A percentile compares a stretch with the other conserved stretches of the same genome.
These are phyloP conservation scores for Tortricodes alternella DNA, from an alignment of 2,888 invertebrate genomes.

Conservation along the genomic window DNA sequence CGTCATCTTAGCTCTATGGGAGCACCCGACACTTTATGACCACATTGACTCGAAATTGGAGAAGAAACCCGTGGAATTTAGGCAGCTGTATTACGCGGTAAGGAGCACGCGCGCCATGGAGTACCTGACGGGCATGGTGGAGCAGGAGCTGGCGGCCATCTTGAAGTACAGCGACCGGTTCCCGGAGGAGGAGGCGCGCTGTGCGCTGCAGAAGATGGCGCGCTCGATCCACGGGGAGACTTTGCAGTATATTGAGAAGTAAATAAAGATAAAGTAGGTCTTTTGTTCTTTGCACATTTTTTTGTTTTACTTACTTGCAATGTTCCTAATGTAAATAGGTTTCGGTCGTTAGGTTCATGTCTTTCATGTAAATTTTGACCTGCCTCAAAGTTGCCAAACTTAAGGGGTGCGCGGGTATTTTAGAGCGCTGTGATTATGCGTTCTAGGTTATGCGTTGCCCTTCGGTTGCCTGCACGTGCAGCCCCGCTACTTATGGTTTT, in stretches of 20 bases:
- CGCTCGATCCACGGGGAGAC: slow-evolving; percentile 63
- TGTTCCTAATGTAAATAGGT: too few species aligned
- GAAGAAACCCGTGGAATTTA: slow-evolving; percentile 55
- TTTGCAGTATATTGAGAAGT: slow-evolving; percentile 65
- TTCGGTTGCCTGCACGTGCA: too few species aligned
- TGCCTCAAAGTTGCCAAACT: too few species aligned
- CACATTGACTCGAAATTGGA: slow-evolving; percentile 59
- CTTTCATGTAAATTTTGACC: too few species aligned
- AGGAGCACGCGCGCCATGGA: slow-evolving; percentile 65
- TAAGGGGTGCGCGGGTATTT: too few species aligned
- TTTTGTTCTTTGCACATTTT: too few species aligned
- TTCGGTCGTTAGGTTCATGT: too few species aligned
- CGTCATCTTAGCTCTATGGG: slow-evolving; percentile 66
- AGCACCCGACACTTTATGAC: slow-evolving; percentile 68
- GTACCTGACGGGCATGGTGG: slow-evolving; percentile 58
- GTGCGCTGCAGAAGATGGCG: slow-evolving; percentile 71
- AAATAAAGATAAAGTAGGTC: slow-evolving; percentile 36
- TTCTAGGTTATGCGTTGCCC: too few species aligned
- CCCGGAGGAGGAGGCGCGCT: slow-evolving; percentile 64
- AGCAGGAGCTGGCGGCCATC: slow-evolving; percentile 64
- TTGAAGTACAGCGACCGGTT: slow-evolving; percentile 59
- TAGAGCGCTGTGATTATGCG: too few species aligned
- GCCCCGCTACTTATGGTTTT: too few species aligned
- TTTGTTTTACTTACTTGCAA: too few species aligned
- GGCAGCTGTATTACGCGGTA: slow-evolving; percentile 68